Evolutionary conservation across 2,113 vertebrate genomes (phyloP).

Genomic region (Pipa parva): DNA sequence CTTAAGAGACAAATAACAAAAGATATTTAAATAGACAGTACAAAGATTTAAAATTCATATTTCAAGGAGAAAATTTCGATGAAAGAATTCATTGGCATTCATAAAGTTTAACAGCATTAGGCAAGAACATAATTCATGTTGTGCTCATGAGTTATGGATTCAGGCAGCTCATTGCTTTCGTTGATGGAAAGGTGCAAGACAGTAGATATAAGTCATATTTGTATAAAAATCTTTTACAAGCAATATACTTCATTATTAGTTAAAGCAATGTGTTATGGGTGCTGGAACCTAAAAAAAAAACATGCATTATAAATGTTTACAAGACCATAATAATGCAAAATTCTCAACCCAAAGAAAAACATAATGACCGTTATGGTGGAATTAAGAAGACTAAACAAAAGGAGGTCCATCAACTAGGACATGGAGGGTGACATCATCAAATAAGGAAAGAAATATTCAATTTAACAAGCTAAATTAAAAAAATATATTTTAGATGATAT

Average conservation of each 20-base stretch:
- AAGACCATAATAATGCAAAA: too few relatives aligned
- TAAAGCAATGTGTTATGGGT: neutral
- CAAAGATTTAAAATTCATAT: conserved; percentile 33
- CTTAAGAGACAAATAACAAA: conserved; percentile 11
- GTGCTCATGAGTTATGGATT: conserved; percentile 39
- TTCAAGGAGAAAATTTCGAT: conserved; percentile 38
- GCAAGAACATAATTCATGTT: conserved; percentile 30
- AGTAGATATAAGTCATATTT: conserved; percentile 14
- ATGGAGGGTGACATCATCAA: too few relatives aligned
- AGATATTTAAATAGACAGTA: conserved; percentile 8
- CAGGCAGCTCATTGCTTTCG: conserved; percentile 37
- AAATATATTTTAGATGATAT: too few relatives aligned
- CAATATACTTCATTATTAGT: conserved; percentile 10
- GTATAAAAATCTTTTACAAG: neutral
- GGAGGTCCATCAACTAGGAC: too few relatives aligned
- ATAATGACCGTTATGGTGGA: too few relatives aligned
- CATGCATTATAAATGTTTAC: neutral
- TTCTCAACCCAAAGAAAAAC: too few relatives aligned
- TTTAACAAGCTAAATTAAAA: too few relatives aligned
- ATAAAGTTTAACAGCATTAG: conserved; percentile 39
- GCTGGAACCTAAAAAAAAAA: neutral
- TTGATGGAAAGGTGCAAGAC: conserved; percentile 26
- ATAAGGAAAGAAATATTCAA: too few relatives aligned
- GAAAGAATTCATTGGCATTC: conserved; percentile 40
- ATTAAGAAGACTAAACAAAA: too few relatives aligned